phyloP scores from a whole-genome alignment of 2,113 vertebrate genomes.

The Podarcis cretensis region DNA sequence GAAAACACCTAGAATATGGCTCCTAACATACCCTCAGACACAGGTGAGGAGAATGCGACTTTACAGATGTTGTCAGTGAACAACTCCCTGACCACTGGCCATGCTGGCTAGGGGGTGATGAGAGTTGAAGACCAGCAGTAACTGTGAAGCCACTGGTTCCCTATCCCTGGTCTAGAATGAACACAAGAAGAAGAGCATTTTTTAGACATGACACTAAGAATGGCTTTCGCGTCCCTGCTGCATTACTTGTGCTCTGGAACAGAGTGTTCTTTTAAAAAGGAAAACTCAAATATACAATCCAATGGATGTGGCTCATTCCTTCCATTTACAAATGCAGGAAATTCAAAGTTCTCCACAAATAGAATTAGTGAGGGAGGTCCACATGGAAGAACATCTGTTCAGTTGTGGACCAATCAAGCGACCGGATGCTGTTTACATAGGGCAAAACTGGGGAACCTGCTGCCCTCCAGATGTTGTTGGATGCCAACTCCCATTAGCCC shows the following conservation, averaged over 20 bases:
- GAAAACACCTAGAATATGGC: background rate
- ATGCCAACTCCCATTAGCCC: too few species aligned
- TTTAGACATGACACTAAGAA: background rate
- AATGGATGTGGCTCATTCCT: background rate
- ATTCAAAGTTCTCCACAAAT: background rate
- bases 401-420: background rate
- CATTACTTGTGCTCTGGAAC: background rate
- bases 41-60: too few species aligned
- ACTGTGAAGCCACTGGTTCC: too few species aligned
- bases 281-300: background rate
- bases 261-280: background rate
- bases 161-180: background rate
- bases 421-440: background rate
- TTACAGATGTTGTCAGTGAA: too few species aligned
- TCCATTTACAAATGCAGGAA: background rate
- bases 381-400: background rate
- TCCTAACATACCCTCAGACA: too few species aligned
- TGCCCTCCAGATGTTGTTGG: too few species aligned
- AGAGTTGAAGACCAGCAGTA: too few species aligned
- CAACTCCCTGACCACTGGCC: too few species aligned
- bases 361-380: background rate
- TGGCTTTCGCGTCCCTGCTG: background rate
- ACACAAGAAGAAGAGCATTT: background rate
- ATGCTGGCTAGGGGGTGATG: too few species aligned
- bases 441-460: background rate